Conservation (phyloP, 2,797 vertebrate genomes). For the Melanotaenia pygmaea region DNA sequence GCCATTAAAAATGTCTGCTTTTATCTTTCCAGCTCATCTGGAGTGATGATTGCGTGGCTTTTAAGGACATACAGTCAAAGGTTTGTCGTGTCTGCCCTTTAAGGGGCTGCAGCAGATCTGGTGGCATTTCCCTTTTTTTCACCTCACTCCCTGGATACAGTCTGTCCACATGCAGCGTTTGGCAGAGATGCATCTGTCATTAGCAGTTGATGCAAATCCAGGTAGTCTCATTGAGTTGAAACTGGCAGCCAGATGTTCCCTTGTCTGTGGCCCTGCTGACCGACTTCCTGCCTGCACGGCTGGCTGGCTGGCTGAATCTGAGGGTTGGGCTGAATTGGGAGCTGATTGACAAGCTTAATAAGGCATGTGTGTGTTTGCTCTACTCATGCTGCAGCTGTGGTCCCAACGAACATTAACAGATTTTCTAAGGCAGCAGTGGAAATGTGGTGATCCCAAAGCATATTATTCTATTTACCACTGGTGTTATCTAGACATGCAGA, state of each 20-base stretch:
- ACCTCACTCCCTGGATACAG: constrained; percentile 32
- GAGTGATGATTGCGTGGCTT: constrained; percentile 39
- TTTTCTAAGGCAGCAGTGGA: constrained; percentile 17
- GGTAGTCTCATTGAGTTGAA: constrained; percentile 61
- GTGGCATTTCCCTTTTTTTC: constrained; percentile 20
- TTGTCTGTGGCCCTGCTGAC: constrained; percentile 51
- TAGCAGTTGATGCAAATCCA: constrained; percentile 57
- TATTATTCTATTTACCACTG: not conserved
- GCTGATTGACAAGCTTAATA: constrained; percentile 71
- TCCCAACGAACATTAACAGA: constrained; percentile 24
- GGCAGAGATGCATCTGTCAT: constrained; percentile 44
- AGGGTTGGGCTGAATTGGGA: constrained; percentile 45
- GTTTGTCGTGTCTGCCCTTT: constrained; percentile 57
- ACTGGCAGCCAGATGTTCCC: constrained; percentile 71
- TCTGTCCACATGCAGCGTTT: constrained; percentile 56
- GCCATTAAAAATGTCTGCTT: constrained; percentile 48
- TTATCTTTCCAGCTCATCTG: constrained; percentile 18
- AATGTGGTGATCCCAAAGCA: constrained; percentile 18
- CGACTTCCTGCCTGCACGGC: constrained; percentile 42
- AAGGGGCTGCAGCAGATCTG: constrained; percentile 19
- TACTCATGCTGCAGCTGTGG: constrained; percentile 47
- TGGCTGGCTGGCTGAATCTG: constrained; percentile 47
- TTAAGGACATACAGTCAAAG: constrained; percentile 56
- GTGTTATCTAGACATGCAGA: not conserved
- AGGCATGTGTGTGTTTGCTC: constrained; percentile 38